These are phyloP conservation scores for Porites australiensis DNA, from an alignment of 64 coral and sea anemone genomes.

Conservation along the genomic window DNA sequence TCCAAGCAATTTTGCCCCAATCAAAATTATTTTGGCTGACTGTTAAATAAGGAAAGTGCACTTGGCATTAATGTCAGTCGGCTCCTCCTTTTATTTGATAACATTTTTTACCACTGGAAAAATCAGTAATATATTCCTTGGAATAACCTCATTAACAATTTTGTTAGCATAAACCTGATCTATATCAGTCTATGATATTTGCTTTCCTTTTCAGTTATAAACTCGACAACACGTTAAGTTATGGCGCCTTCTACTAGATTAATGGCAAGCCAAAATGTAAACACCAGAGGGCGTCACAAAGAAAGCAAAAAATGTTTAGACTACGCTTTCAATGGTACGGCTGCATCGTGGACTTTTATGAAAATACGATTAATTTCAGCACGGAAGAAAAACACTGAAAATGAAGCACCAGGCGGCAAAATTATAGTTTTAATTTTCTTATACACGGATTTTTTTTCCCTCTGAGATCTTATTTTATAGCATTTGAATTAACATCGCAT, in stretches of 20 bases:
- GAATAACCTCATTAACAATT: too few relatives aligned
- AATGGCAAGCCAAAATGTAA: slow-evolving; percentile 46
- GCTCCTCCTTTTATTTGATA: background rate
- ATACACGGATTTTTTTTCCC: background rate
- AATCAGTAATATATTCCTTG: too few relatives aligned
- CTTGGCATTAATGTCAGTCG: slow-evolving; percentile 15
- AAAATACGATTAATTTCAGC: background rate
- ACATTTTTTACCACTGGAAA: too few relatives aligned
- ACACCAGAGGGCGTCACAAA: slow-evolving; percentile 14
- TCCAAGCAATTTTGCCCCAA: background rate
- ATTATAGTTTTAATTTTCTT: background rate
- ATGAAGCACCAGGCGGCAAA: background rate
- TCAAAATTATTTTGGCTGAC: slow-evolving; percentile 13
- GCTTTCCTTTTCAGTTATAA: slow-evolving; percentile 10
- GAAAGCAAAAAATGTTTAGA: slow-evolving; percentile 36
- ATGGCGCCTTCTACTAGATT: background rate
- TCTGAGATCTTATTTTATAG: background rate
- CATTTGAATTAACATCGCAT: background rate
- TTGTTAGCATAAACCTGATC: too few relatives aligned
- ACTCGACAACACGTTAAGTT: background rate
- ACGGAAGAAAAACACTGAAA: background rate
- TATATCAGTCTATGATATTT: too few relatives aligned
- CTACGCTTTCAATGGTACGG: background rate
- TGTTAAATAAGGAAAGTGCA: slow-evolving; percentile 25
- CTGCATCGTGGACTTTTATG: background rate